A percentile compares a stretch with the other conserved stretches of the same genome.
Conservation (phyloP, 2,797 vertebrate genomes). For the Manis crassicaudata region DNA sequence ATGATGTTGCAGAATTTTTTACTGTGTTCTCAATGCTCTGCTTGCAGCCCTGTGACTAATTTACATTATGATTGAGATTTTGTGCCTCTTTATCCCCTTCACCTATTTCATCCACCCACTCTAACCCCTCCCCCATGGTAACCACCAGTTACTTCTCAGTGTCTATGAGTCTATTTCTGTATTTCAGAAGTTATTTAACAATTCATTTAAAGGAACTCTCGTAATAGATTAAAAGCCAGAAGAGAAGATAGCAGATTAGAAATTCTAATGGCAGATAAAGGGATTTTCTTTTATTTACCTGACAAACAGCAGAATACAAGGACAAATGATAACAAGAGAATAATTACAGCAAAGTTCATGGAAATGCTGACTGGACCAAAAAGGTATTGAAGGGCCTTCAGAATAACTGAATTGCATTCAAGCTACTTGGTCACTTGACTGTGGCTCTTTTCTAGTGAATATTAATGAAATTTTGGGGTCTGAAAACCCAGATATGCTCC, state of each 20-base stretch:
- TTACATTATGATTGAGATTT: too few species aligned
- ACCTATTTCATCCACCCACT: too few species aligned
- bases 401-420: neutral
- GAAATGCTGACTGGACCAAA: neutral
- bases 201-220: neutral
- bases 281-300: neutral
- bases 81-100: too few species aligned
- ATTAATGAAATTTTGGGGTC: neutral
- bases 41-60: too few species aligned
- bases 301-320: neutral
- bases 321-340: neutral
- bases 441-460: neutral
- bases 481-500: neutral
- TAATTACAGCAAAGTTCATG: neutral
- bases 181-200: neutral
- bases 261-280: neutral
- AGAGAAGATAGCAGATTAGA: neutral
- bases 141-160: too few species aligned
- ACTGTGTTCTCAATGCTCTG: too few species aligned
- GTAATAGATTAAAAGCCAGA: neutral
- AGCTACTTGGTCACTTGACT: neutral
- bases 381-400: neutral
- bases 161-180: too few species aligned
- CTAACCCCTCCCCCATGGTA: too few species aligned
- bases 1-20: too few species aligned